Evolutionary conservation across 2,888 invertebrate species (phyloP).

Genomic region (Proisotoma minuta): DNA sequence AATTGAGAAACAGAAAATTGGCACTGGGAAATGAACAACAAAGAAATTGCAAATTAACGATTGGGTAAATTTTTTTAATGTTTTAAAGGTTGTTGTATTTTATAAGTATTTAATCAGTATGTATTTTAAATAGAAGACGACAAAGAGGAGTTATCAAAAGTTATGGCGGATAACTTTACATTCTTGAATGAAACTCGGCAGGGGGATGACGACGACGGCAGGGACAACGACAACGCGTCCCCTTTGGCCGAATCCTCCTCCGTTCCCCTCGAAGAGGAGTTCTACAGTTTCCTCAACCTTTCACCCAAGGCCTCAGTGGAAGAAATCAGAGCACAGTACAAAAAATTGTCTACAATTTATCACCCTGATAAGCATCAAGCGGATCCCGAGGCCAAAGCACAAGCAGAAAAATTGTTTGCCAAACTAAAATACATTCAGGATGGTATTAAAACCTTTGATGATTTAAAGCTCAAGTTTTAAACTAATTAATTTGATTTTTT

Average conservation of each 20-base stretch:
- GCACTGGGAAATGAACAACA: no score
- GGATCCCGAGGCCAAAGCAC: constrained; percentile 74
- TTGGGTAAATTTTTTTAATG: no score
- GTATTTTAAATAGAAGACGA: no score
- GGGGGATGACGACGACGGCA: constrained; percentile 19
- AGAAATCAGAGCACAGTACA: constrained; percentile 89
- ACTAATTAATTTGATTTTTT: constrained; percentile 39
- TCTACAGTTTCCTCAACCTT: constrained; percentile 81
- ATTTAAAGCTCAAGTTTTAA: not conserved
- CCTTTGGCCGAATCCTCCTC: not conserved
- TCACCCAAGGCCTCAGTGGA: constrained; percentile 79
- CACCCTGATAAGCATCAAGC: constrained; percentile 95
- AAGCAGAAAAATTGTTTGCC: constrained; percentile 88
- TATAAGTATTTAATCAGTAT: no score
- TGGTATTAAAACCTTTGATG: constrained; percentile 54
- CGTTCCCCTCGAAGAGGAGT: constrained; percentile 65
- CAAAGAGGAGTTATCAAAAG: no score
- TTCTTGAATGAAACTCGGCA: constrained; percentile 14
- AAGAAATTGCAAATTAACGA: no score
- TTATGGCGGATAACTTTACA: constrained; percentile 14
- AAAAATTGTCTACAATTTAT: constrained; percentile 83
- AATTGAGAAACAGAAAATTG: no score
- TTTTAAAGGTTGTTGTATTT: no score
- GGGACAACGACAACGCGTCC: constrained; percentile 13
- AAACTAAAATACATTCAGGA: constrained; percentile 91